phyloP scores from a whole-genome alignment of 2,113 vertebrate genomes.

The Xenus cinereus region DNA sequence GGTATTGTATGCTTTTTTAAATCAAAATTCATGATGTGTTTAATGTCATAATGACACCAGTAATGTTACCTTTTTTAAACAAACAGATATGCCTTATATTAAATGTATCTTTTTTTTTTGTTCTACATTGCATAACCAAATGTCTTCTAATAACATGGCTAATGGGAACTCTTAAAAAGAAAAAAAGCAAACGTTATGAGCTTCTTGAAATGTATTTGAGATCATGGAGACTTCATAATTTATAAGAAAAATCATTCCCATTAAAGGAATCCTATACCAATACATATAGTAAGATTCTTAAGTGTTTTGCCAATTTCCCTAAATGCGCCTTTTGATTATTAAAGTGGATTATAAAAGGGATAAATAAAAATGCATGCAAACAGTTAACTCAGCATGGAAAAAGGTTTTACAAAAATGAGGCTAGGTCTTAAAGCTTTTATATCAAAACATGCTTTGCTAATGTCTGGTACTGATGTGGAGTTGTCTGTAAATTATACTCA shows the following conservation, averaged over 20 bases:
- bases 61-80: neutral
- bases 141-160: neutral
- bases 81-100: constrained; percentile 1
- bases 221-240: neutral
- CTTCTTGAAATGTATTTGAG: neutral
- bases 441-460: constrained; percentile 63
- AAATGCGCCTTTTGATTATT: neutral
- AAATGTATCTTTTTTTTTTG: neutral
- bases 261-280: neutral
- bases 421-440: constrained; percentile 67
- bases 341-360: neutral
- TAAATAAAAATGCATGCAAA: constrained; percentile 36
- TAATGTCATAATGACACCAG: neutral
- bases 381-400: constrained; percentile 63
- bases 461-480: constrained; percentile 55
- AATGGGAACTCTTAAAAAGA: neutral
- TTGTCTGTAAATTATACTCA: constrained; percentile 75
- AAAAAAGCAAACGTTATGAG: neutral
- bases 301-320: neutral
- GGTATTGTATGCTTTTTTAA: neutral
- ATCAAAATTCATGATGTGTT: neutral
- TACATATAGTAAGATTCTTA: neutral
- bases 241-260: neutral
- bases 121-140: constrained; percentile 22
- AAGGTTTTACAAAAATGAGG: constrained; percentile 43